Conservation (phyloP, 2,888 invertebrate species). For the Scaptomyza tumidula region DNA sequence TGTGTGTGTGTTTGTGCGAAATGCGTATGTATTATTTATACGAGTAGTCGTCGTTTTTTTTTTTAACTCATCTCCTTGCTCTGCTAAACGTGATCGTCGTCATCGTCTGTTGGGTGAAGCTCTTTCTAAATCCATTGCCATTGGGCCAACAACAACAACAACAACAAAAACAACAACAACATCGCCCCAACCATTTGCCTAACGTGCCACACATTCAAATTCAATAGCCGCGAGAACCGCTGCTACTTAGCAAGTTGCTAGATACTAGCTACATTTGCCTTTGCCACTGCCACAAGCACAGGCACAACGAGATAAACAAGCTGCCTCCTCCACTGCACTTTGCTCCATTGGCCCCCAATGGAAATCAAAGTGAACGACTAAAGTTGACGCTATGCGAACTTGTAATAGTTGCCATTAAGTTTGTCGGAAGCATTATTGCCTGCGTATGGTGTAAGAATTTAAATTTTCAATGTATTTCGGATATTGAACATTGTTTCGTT, state of each 20-base stretch:
- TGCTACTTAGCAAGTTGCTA: constrained; percentile 43
- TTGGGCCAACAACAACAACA: constrained; percentile 19
- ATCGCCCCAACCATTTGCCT: constrained; percentile 3
- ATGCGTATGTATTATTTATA: constrained; percentile 47
- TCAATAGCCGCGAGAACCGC: constrained; percentile 59
- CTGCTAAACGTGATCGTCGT: constrained; percentile 26
- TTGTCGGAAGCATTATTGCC: neutral
- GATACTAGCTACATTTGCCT: constrained; percentile 41
- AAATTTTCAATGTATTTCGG: neutral
- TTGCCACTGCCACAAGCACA: neutral
- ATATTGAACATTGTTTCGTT: too few relatives aligned
- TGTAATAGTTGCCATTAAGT: neutral
- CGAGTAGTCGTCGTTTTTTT: neutral
- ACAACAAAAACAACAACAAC: constrained; percentile 8
- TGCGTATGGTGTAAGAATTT: neutral
- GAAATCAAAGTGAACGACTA: constrained; percentile 19
- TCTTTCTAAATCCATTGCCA: constrained; percentile 23
- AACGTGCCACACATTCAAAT: constrained; percentile 56
- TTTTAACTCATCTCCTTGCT: neutral
- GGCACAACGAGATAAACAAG: constrained; percentile 15
- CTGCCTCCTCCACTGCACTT: neutral
- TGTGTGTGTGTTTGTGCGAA: constrained; percentile 20
- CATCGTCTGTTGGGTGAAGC: constrained; percentile 23
- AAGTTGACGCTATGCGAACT: neutral
- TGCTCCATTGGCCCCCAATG: neutral